Conservation (phyloP, 2,113 vertebrate genomes). For the cat (Felis catus) region DNA sequence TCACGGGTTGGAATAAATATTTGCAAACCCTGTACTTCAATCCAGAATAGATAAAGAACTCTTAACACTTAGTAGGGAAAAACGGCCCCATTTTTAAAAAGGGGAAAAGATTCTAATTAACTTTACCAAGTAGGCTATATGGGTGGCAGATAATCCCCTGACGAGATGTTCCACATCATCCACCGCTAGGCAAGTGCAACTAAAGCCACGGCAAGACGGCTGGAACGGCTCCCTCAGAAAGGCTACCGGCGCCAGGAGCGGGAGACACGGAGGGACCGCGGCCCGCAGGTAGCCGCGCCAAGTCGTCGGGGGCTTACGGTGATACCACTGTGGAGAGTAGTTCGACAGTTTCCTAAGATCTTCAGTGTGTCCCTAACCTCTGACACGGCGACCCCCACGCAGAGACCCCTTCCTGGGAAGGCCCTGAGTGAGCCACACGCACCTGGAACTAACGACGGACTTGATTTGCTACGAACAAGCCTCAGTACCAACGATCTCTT, state of each 20-base stretch:
- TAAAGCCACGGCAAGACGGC: accelerated
- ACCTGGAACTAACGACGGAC: accelerated
- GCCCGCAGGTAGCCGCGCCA: too few relatives aligned
- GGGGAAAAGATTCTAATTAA: background rate
- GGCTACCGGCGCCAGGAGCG: too few relatives aligned
- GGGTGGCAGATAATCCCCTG: background rate
- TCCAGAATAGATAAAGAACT: background rate
- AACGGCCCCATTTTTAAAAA: background rate
- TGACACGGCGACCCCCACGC: background rate
- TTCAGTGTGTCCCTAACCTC: accelerated
- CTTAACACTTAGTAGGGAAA: background rate
- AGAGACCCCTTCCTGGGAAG: background rate
- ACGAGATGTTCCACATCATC: accelerated
- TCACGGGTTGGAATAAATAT: background rate
- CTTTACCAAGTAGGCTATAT: too few relatives aligned
- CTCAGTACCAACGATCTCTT: accelerated
- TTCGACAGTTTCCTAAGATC: too few relatives aligned
- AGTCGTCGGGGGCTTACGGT: accelerated
- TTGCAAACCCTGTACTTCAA: background rate
- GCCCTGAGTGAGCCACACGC: background rate
- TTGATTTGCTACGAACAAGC: background rate
- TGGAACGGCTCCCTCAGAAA: background rate
- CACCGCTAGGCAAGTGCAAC: accelerated
- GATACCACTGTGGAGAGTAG: background rate
- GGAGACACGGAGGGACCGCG: too few relatives aligned